Conservation (phyloP, 2,113 vertebrate genomes). For the Centrocercus urophasianus region DNA sequence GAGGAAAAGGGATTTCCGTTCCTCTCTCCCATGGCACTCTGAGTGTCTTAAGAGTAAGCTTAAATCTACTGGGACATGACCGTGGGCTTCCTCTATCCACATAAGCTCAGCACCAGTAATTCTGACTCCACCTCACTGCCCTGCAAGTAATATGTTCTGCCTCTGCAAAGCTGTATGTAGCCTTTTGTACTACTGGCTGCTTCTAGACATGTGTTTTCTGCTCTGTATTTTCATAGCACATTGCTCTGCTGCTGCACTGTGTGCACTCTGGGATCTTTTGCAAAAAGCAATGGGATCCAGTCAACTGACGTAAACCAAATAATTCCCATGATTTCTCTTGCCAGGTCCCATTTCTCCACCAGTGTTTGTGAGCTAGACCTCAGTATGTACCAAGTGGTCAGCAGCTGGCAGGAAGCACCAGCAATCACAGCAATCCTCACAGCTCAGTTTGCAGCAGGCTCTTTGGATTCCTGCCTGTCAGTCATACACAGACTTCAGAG, state of each 20-base stretch:
- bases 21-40: not conserved
- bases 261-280: not conserved
- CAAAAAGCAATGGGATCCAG: not conserved
- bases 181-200: not conserved
- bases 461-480: slow-evolving; percentile 34
- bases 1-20: not conserved
- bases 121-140: not conserved
- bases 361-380: not conserved
- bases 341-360: slow-evolving; percentile 2
- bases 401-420: slow-evolving; percentile 27
- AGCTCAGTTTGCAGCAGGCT: slow-evolving; percentile 8
- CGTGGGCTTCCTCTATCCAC: not conserved
- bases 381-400: not conserved
- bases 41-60: not conserved
- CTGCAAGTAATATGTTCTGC: not conserved
- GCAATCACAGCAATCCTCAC: not conserved
- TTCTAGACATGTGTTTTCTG: not conserved
- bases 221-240: not conserved
- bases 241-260: not conserved
- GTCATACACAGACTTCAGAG: not conserved
- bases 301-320: slow-evolving; percentile 11
- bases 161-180: not conserved
- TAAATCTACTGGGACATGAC: not conserved
- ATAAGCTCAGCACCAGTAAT: not conserved
- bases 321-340: slow-evolving; percentile 12